Evolutionary conservation across 2,113 vertebrate genomes (phyloP).

Genomic region (Daubentonia madagascariensis): DNA sequence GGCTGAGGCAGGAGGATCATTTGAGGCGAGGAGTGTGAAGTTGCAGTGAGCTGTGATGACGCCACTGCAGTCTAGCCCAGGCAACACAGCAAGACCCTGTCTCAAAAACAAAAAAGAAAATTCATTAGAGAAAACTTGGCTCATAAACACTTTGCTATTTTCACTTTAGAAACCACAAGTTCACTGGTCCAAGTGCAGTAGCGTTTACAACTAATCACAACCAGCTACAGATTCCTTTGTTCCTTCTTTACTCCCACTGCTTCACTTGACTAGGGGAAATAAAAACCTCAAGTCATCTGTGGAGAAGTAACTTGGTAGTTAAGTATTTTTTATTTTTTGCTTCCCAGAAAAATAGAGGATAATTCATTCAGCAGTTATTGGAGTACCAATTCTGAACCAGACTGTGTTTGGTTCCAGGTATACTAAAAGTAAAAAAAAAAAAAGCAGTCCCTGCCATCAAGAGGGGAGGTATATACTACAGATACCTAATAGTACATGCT

Average conservation of each 20-base stretch:
- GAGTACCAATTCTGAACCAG: background rate
- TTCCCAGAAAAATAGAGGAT: background rate
- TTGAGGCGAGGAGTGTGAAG: too few species aligned
- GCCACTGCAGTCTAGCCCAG: too few species aligned
- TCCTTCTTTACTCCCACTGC: too few species aligned
- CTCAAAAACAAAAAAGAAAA: background rate
- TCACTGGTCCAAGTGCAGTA: too few species aligned
- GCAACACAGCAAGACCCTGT: too few species aligned
- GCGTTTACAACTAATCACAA: too few species aligned
- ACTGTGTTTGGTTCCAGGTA: background rate
- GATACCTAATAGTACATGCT: background rate
- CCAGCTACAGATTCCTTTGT: too few species aligned
- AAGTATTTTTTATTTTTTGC: background rate
- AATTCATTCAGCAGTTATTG: background rate
- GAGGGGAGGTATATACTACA: background rate
- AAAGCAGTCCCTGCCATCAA: background rate
- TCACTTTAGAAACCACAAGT: background rate
- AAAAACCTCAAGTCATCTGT: too few species aligned
- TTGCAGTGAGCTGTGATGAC: too few species aligned
- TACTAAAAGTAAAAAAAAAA: background rate
- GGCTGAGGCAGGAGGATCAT: too few species aligned
- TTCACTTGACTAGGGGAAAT: too few species aligned
- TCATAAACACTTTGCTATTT: background rate
- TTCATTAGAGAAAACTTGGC: too few species aligned
- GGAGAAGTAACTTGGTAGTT: background rate